A percentile compares a stretch with the other conserved stretches of the same genome.
Conservation (phyloP, 2,797 vertebrate species). For the Darevskia nairensis region DNA sequence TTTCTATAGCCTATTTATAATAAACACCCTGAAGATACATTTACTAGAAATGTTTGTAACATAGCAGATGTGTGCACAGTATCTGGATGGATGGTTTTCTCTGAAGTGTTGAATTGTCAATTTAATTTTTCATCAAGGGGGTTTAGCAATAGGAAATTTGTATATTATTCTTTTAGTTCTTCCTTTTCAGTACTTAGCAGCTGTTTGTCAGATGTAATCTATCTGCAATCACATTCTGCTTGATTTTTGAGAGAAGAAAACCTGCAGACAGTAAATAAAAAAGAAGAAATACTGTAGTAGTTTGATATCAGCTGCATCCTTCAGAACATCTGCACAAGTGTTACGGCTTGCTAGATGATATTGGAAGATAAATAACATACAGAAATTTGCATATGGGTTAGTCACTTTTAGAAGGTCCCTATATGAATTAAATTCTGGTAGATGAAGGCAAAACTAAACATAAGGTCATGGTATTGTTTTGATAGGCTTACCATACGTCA, state of each 20-base stretch:
- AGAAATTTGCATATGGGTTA: neutral
- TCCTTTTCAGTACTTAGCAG: slow-evolving; percentile 23
- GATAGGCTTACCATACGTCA: too few species aligned
- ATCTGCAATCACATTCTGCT: slow-evolving; percentile 26
- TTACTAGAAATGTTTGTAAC: slow-evolving; percentile 3
- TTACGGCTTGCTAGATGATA: neutral
- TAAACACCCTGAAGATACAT: neutral
- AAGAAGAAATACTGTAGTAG: neutral
- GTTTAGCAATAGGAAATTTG: neutral
- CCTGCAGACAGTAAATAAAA: neutral
- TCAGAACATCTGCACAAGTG: slow-evolving; percentile 3
- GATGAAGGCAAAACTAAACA: neutral
- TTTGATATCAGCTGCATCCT: neutral
- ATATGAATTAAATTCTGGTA: neutral
- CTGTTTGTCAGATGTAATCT: slow-evolving; percentile 9
- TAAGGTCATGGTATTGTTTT: neutral
- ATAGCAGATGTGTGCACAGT: neutral
- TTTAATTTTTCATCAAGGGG: neutral
- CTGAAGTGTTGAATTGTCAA: slow-evolving; percentile 4
- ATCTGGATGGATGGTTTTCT: neutral
- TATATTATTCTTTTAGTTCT: neutral
- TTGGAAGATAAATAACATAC: neutral
- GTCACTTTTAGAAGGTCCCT: neutral
- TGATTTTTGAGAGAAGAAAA: slow-evolving; percentile 9
- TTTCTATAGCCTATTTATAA: neutral